phyloP scores from a whole-genome alignment of 2,113 vertebrate genomes.

The Argyrosomus japonicus region DNA sequence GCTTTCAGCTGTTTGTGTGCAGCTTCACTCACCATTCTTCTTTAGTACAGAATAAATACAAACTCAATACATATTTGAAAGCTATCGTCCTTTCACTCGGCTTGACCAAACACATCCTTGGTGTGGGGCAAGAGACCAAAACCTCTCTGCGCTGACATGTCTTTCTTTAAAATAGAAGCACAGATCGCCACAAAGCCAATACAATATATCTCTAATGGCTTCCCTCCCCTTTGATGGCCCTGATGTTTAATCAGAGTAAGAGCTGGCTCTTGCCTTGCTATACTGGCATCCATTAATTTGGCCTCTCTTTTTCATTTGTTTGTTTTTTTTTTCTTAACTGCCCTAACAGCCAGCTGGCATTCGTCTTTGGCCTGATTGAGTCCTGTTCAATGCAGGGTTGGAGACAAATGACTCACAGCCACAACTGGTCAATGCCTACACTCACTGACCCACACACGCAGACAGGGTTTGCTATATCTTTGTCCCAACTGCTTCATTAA shows the following conservation, averaged over 20 bases:
- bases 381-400: conserved; percentile 72
- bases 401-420: conserved; percentile 74
- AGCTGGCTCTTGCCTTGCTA: conserved; percentile 73
- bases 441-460: conserved; percentile 20
- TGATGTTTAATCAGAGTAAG: conserved; percentile 87
- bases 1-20: conserved; percentile 27
- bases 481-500: conserved; percentile 18
- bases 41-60: conserved; percentile 37
- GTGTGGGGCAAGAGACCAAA: conserved; percentile 48
- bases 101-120: conserved; percentile 57
- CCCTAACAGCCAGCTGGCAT: conserved; percentile 75
- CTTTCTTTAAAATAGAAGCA: conserved; percentile 54
- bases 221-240: conserved; percentile 73
- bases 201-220: conserved; percentile 82
- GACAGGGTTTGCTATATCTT: neutral
- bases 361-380: conserved; percentile 73
- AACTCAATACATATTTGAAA: conserved; percentile 45
- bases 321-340: conserved; percentile 72
- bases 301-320: conserved; percentile 78
- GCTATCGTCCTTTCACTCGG: conserved; percentile 36
- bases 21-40: neutral
- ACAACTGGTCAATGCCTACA: conserved; percentile 48
- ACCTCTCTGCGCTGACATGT: conserved; percentile 30
- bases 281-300: conserved; percentile 76
- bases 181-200: conserved; percentile 73